phyloP scores from a whole-genome alignment of 1,140 invertebrate genomes.

The Galleria mellonella region DNA sequence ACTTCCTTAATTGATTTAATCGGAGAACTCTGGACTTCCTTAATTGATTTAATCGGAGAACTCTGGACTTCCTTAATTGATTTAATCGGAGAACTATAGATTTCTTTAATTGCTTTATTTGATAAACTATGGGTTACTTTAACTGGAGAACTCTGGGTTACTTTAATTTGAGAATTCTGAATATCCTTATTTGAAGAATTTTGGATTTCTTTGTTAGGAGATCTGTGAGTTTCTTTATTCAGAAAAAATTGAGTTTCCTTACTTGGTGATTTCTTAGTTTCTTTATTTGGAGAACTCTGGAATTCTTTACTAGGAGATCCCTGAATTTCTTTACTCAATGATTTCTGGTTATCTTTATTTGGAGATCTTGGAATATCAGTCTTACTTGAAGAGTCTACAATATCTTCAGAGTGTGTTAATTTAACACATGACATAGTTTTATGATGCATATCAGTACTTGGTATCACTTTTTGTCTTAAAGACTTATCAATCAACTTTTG shows the following conservation, averaged over 20 bases:
- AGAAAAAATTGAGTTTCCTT: no score
- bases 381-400: constrained; percentile 5
- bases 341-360: neutral
- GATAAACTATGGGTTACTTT: no score
- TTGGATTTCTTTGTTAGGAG: neutral
- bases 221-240: no score
- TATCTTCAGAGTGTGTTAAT: constrained; percentile 1
- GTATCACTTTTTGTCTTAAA: no score
- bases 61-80: no score
- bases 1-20: neutral
- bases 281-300: neutral
- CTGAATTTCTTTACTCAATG: no score
- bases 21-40: neutral
- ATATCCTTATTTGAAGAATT: neutral
- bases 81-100: neutral
- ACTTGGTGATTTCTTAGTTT: no score
- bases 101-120: no score
- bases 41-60: no score
- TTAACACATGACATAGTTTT: no score
- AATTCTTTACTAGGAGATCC: neutral
- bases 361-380: neutral
- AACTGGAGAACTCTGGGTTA: neutral
- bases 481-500: no score
- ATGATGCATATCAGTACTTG: no score
- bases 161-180: neutral